These are phyloP conservation scores for Danaus melanippus DNA, from an alignment of 1,140 invertebrate species.

Conservation along the genomic window DNA sequence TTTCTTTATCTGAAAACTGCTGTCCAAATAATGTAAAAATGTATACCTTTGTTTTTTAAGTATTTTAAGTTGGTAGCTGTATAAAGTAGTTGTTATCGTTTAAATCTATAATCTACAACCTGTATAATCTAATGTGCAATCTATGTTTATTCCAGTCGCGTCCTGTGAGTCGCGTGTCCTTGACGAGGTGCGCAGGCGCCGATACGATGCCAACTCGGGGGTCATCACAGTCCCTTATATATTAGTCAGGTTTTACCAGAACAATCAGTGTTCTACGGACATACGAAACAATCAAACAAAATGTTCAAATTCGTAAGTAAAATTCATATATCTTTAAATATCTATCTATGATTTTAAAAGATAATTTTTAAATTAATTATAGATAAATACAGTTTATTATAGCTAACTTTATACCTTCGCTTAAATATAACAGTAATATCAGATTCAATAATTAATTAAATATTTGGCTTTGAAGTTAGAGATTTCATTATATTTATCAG, in stretches of 20 bases:
- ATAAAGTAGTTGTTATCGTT: too few relatives aligned
- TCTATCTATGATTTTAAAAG: background rate
- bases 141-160: constrained; percentile 51
- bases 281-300: constrained; percentile 40
- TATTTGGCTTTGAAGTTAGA: background rate
- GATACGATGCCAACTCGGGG: constrained; percentile 48
- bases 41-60: too few relatives aligned
- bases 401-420: background rate
- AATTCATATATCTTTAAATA: constrained; percentile 6
- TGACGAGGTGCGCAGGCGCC: constrained; percentile 39
- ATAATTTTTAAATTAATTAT: constrained; percentile 2
- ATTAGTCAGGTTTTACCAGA: constrained; percentile 33
- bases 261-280: constrained; percentile 43
- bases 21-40: too few relatives aligned
- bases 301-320: constrained; percentile 64
- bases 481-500: background rate
- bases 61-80: too few relatives aligned
- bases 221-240: constrained; percentile 54
- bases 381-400: background rate
- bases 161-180: constrained; percentile 35
- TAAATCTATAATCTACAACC: constrained; percentile 22
- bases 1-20: too few relatives aligned
- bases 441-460: background rate
- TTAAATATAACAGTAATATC: background rate
- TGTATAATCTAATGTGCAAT: constrained; percentile 33